Base-by-base conservation (phyloP, 2,888 invertebrate species). In the Drosophila dives region DNA sequence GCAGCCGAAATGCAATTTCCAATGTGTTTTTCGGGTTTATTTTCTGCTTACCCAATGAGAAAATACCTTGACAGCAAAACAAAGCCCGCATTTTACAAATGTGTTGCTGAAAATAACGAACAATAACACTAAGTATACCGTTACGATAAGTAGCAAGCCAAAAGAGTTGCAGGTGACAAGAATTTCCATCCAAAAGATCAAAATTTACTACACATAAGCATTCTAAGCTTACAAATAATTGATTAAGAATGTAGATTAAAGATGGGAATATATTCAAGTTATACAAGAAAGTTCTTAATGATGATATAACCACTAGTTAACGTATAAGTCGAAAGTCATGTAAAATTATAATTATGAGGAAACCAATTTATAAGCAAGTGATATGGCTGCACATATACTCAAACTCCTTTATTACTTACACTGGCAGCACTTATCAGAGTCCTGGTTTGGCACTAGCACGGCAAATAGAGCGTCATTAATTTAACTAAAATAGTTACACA, bases 391-490 rank as follows among this genome's bases (percentile, higher is more conserved):
- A 55, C 64, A 67, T 59, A 53, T 51, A 34, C 66, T 60, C 64
- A 65, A 38, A 68, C 56, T 49, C 55, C 40, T 62, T 60, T 71
- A 70, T 83, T 77, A 74, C 60, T 77, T 71, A 83, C 69, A 69
- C 60, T 68, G 70, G 51, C 59, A 77, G 81, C 83, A 80, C 84
- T 86, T 88, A 86, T 80, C 83, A 71, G 61, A 64, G 77, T 68
- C 70, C 64, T 65, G 50, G 60, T 60, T 34, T 71, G 74, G 29
- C 79, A 81, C 83, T 83, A 61, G 72, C 75, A 75, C 59, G 72
- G 76, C 74, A 88, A 85, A 85, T 85, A 86, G 84, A 80, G 83
- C 83, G 71, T 86, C 84, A 85, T 85, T 85, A 85, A 85, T 88
- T 83, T 76, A 83, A 88, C 83, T 88, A 86, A 85, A 85, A 86